These are phyloP conservation scores for Tringa solitaria DNA, from an alignment of 2,113 vertebrate species.

Conservation along the genomic window DNA sequence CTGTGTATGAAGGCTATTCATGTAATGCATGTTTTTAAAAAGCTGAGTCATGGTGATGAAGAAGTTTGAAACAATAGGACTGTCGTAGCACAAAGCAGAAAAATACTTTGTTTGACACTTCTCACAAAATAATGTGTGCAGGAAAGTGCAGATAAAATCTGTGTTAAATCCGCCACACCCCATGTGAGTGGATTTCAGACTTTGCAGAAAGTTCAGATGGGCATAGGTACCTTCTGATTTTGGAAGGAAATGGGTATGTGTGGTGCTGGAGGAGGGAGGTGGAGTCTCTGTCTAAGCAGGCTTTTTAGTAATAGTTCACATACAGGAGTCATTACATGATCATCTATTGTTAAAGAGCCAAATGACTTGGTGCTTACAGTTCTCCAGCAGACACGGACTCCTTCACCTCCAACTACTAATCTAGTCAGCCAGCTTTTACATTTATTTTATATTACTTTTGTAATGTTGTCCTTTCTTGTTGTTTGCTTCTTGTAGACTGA, in stretches of 20 bases:
- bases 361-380: not conserved
- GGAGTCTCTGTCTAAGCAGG: not conserved
- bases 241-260: not conserved
- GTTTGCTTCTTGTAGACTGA: slow-evolving; percentile 74
- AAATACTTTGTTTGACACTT: not conserved
- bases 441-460: not conserved
- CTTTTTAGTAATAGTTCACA: not conserved
- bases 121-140: not conserved
- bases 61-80: not conserved
- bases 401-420: not conserved
- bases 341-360: not conserved
- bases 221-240: not conserved
- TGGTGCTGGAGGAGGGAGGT: not conserved
- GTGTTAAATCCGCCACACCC: not conserved
- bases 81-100: not conserved
- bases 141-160: not conserved
- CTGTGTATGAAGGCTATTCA: not conserved
- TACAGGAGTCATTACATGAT: not conserved
- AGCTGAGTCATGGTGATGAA: not conserved
- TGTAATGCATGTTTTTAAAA: not conserved
- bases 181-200: not conserved
- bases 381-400: not conserved
- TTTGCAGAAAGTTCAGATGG: not conserved
- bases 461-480: slow-evolving; percentile 19
- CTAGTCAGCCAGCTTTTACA: not conserved